phyloP scores from a whole-genome alignment of 1,140 invertebrate species.

The Marisa cornuarietis region DNA sequence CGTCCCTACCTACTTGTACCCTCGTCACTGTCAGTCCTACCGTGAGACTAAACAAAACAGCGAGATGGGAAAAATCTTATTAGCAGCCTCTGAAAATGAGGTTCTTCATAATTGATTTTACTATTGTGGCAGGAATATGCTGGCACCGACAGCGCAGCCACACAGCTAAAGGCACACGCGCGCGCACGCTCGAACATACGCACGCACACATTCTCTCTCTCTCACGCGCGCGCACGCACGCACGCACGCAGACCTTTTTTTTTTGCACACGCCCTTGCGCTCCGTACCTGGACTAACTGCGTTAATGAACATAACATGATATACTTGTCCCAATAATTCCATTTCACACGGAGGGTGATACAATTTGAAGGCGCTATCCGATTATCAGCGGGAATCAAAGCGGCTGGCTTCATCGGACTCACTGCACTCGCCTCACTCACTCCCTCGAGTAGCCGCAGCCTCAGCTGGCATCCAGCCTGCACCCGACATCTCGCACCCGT shows the following conservation, averaged over 20 bases:
- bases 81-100: background rate
- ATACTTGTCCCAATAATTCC: constrained; percentile 33
- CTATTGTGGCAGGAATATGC: background rate
- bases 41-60: too few species aligned
- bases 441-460: too few species aligned
- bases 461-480: too few species aligned
- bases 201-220: too few species aligned
- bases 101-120: constrained; percentile 18
- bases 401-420: constrained; percentile 12
- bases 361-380: constrained; percentile 28
- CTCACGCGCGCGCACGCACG: too few species aligned
- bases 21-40: too few species aligned
- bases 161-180: too few species aligned
- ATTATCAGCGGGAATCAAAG: constrained; percentile 23
- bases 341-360: constrained; percentile 33
- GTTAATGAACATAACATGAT: constrained; percentile 34
- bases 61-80: constrained; percentile 14
- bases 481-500: background rate
- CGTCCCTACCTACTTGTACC: too few species aligned
- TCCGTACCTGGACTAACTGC: constrained; percentile 22
- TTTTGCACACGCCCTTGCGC: background rate
- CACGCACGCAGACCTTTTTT: too few species aligned
- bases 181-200: too few species aligned
- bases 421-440: background rate
- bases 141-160: background rate